phyloP scores from a whole-genome alignment of 1,140 invertebrate genomes.

The Aphelinus atriplicis region DNA sequence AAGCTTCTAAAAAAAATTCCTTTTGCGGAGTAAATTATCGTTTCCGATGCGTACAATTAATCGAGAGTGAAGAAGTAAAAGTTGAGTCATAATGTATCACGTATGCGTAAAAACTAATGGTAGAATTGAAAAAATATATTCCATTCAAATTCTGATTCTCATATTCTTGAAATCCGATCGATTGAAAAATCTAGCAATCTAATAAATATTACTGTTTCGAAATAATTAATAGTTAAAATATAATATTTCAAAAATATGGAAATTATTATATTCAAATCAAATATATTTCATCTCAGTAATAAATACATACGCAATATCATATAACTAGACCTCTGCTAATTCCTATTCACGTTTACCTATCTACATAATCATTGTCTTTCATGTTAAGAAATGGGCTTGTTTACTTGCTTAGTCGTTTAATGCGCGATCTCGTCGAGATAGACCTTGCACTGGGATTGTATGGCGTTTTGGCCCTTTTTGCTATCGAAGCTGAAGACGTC shows the following conservation, averaged over 20 bases:
- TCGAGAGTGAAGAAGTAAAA: slow-evolving; percentile 4
- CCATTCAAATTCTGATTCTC: too few species aligned
- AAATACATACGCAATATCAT: not conserved
- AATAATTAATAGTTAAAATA: too few species aligned
- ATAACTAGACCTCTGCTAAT: slow-evolving; percentile 27
- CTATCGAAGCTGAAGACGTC: slow-evolving; percentile 41
- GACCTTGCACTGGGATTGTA: slow-evolving; percentile 56
- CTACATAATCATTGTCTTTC: slow-evolving; percentile 24
- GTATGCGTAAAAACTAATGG: slow-evolving; percentile 14
- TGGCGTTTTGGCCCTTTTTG: slow-evolving; percentile 57
- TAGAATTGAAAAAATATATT: not conserved
- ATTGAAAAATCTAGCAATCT: too few species aligned
- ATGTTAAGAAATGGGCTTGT: not conserved
- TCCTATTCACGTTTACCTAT: slow-evolving; percentile 27
- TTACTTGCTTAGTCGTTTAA: slow-evolving; percentile 63
- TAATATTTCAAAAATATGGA: too few species aligned
- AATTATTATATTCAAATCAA: too few species aligned
- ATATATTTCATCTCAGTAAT: too few species aligned
- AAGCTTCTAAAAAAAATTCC: not conserved
- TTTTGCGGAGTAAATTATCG: not conserved
- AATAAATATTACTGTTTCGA: too few species aligned
- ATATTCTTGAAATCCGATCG: too few species aligned
- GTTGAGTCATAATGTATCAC: not conserved
- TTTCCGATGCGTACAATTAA: slow-evolving; percentile 31
- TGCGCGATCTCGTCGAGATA: slow-evolving; percentile 58